Evolutionary conservation across 2,113 vertebrate species (phyloP).

Genomic region (Camelus bactrianus): DNA sequence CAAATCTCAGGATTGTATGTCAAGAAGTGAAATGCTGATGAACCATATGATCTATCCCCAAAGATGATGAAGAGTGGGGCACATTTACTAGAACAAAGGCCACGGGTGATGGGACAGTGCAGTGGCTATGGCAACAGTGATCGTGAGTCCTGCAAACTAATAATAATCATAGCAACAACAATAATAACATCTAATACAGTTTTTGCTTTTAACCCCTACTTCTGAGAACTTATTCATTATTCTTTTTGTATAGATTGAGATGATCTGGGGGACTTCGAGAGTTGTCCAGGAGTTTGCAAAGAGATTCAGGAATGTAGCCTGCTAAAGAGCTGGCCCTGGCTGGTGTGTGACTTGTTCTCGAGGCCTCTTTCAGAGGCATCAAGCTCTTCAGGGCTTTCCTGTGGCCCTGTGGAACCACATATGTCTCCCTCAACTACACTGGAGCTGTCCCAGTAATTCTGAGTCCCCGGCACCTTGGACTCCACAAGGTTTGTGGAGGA

Average conservation of each 20-base stretch:
- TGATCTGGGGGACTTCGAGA: not conserved
- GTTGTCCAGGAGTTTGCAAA: not conserved
- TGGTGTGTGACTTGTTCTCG: no score
- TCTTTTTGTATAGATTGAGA: not conserved
- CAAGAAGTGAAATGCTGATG: slow-evolving; percentile 47
- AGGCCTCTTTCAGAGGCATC: not conserved
- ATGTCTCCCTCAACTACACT: not conserved
- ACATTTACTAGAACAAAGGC: not conserved
- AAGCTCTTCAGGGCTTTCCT: not conserved
- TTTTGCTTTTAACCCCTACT: not conserved
- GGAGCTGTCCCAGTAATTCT: not conserved
- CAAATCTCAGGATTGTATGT: slow-evolving; percentile 19
- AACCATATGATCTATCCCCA: not conserved
- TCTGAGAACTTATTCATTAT: not conserved
- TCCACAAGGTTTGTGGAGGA: not conserved
- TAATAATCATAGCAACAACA: not conserved
- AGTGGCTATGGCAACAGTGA: not conserved
- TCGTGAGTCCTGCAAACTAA: not conserved
- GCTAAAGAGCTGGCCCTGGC: not conserved
- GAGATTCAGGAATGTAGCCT: not conserved
- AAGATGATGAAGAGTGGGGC: not conserved
- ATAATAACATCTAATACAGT: not conserved
- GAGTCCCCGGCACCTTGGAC: not conserved
- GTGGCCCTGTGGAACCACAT: not conserved
- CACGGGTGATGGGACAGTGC: not conserved